These are phyloP conservation scores for Bolinopsis microptera DNA, from an alignment of 37 sponge, comb jelly and placozoan species.

Conservation along the genomic window DNA sequence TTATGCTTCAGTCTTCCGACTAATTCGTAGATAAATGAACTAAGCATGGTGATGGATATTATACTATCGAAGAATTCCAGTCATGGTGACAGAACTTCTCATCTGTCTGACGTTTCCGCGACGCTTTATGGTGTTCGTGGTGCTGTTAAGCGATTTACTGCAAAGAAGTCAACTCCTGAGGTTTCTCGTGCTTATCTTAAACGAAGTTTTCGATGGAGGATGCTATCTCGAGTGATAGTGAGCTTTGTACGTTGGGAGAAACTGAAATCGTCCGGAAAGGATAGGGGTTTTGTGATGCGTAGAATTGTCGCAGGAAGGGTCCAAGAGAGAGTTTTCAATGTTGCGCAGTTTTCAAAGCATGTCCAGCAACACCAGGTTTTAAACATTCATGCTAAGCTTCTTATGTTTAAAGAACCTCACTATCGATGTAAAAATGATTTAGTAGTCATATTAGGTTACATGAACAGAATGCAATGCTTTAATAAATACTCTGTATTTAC, in stretches of 20 bases:
- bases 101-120: not conserved
- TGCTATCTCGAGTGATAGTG: conserved; percentile 23
- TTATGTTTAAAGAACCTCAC: conserved; percentile 23
- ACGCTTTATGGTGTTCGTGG: not conserved
- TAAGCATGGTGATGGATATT: not conserved
- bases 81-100: not conserved
- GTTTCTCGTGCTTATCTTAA: not conserved
- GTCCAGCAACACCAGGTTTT: conserved; percentile 45
- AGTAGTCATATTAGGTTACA: conserved; percentile 19
- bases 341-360: conserved; percentile 31
- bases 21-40: not conserved
- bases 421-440: not conserved
- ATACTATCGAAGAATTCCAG: not conserved
- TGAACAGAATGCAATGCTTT: conserved; percentile 59
- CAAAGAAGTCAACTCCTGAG: not conserved
- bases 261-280: conserved; percentile 10
- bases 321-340: conserved; percentile 39
- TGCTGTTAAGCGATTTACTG: not conserved
- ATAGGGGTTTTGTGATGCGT: conserved; percentile 60
- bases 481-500: conserved; percentile 14
- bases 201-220: conserved; percentile 22
- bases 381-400: conserved; percentile 34
- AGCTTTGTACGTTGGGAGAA: conserved; percentile 59
- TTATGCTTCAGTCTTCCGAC: not conserved
- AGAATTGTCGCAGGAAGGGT: conserved; percentile 52